These are phyloP conservation scores for Embidobia sp. DNA, from an alignment of 2,888 invertebrate species.

Conservation along the genomic window DNA sequence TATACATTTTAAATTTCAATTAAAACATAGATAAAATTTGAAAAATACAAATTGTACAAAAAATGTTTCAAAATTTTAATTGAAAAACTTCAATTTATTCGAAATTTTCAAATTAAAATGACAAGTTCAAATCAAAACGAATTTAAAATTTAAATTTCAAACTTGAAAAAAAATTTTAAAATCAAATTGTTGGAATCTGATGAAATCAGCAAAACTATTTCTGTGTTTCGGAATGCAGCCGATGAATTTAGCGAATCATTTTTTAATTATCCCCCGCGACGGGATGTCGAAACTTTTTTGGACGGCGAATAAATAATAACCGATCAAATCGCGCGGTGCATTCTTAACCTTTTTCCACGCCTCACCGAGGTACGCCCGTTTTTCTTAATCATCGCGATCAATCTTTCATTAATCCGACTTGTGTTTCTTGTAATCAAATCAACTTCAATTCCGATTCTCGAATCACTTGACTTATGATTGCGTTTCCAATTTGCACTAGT, in stretches of 20 bases:
- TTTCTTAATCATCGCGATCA: conserved; percentile 54
- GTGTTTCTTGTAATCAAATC: conserved; percentile 38
- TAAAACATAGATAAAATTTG: too few relatives aligned
- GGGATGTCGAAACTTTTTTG: conserved; percentile 25
- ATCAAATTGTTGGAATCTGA: too few relatives aligned
- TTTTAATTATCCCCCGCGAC: neutral
- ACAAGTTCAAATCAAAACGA: too few relatives aligned
- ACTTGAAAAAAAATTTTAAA: too few relatives aligned
- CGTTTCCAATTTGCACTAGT: conserved; percentile 31
- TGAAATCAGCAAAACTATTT: too few relatives aligned
- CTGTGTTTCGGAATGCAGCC: too few relatives aligned
- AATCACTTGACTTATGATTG: conserved; percentile 35
- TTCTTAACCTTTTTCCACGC: conserved; percentile 58
- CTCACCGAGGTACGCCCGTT: conserved; percentile 44
- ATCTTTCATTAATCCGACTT: conserved; percentile 54
- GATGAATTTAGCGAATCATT: conserved; percentile 1
- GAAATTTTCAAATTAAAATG: too few relatives aligned
- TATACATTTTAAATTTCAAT: too few relatives aligned
- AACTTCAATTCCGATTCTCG: conserved; percentile 34
- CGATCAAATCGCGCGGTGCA: conserved; percentile 15
- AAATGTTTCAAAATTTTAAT: too few relatives aligned
- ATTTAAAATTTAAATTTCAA: too few relatives aligned
- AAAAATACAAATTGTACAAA: too few relatives aligned
- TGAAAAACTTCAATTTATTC: too few relatives aligned
- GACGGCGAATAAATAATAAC: conserved; percentile 25